Evolutionary conservation across 2,113 vertebrate genomes (phyloP).

Genomic region (Nipponia nippon): DNA sequence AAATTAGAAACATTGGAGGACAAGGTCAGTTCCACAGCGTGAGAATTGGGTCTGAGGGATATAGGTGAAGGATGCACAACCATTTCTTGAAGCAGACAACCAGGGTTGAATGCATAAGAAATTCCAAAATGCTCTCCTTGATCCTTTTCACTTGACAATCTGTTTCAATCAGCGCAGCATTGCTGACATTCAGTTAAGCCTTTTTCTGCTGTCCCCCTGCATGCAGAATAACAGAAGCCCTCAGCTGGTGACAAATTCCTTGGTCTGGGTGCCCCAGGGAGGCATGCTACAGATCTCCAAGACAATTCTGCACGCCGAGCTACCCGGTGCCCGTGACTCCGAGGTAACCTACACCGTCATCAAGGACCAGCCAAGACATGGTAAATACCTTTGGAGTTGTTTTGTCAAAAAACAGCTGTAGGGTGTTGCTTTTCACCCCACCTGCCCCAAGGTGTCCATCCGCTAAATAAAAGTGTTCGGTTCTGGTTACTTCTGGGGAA

Average conservation of each 20-base stretch:
- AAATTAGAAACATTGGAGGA: not conserved
- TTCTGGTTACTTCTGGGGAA: not conserved
- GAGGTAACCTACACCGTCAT: constrained; percentile 84
- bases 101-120: not conserved
- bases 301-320: constrained; percentile 77
- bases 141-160: not conserved
- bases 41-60: not conserved
- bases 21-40: not conserved
- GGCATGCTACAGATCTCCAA: constrained; percentile 89
- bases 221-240: constrained; percentile 71
- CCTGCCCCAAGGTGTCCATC: not conserved
- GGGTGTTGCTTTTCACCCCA: not conserved
- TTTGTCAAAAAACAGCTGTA: not conserved
- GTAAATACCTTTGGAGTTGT: constrained; percentile 65
- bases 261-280: constrained; percentile 92
- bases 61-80: not conserved
- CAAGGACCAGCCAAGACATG: constrained; percentile 76
- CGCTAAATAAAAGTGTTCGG: not conserved
- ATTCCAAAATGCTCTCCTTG: not conserved
- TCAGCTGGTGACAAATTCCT: constrained; percentile 70
- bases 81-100: not conserved
- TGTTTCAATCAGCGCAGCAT: not conserved
- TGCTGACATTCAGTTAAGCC: not conserved
- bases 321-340: constrained; percentile 71
- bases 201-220: not conserved